Base-by-base conservation (phyloP, 2,797 vertebrate species). In the Aldrovandia affinis region DNA sequence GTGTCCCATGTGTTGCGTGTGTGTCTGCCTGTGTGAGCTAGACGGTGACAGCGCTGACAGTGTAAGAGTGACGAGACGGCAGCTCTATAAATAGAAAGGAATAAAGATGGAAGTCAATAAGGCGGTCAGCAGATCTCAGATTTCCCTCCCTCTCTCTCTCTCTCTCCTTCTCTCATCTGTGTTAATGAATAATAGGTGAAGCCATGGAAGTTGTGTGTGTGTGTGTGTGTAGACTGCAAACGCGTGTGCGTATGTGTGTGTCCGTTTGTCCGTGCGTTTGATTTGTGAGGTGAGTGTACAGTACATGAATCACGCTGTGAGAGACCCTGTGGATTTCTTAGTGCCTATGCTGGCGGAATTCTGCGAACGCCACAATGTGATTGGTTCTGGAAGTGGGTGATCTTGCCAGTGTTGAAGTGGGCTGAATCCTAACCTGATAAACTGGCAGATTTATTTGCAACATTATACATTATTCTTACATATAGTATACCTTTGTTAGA, bases 51-150 rank as follows among this genome's bases (percentile, higher is more conserved):
- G 57, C n/a, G 7, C n/a, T 30, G 25, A 25, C 22, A 28, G 61
- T 0, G 25, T 9, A 9, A n/a, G 57, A 61, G 61, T 63, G 61
- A 63, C n/a, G 61, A 70, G 30, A 70, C 65, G 36, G 33, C 12
- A 36, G 12, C 4, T 10, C 65, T 70, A 70, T 36, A 18, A 70
- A 70, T 70, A 70, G 33, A 7, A n/a, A 70, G 65, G 65, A 70
- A 70, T 12, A 70, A 70, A 70, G 30, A 70, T 70, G 28, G 33
- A 70, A 70, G 65, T 70, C 36, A 36, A 36, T 36, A 30, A 70
- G 65, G 65, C 65, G 65, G 30, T 70, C 65, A 70, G 65, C 65
- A 70, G 65, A 12, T 70, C 30, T 70, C 65, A 63, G 61, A 30
- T 63, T 14, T 65, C 25, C 15, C 55, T 57, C 59, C 28, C 59